Conservation (phyloP, 1,140 invertebrate genomes). For the Drosophila malerkotliana region DNA sequence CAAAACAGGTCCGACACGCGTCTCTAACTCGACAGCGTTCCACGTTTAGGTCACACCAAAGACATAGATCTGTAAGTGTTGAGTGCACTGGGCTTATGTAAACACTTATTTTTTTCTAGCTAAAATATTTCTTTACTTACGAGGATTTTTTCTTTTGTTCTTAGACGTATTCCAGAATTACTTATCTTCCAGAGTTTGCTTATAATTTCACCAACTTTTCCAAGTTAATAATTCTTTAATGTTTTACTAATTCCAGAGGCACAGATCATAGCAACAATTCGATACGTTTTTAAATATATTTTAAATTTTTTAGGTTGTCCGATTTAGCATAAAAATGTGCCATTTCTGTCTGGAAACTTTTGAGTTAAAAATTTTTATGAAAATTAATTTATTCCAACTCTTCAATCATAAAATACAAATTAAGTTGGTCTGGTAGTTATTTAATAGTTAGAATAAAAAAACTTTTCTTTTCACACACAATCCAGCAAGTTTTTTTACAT, state of each 20-base stretch:
- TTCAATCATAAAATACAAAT: background rate
- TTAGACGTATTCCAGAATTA: slow-evolving; percentile 22
- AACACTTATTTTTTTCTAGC: slow-evolving; percentile 61
- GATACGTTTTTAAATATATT: background rate
- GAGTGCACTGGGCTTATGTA: slow-evolving; percentile 75
- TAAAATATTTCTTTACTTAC: slow-evolving; percentile 42
- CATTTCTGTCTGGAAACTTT: background rate
- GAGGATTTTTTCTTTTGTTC: slow-evolving; percentile 34
- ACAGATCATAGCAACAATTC: background rate
- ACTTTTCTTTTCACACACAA: slow-evolving; percentile 4
- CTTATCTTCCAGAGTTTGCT: slow-evolving; percentile 2
- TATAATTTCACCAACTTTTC: slow-evolving; percentile 20
- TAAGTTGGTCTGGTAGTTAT: slow-evolving; percentile 1
- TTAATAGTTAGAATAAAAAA: slow-evolving; percentile 1
- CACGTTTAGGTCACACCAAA: slow-evolving; percentile 88
- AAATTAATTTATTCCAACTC: background rate
- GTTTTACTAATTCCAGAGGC: background rate
- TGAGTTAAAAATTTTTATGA: background rate
- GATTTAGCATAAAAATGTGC: background rate
- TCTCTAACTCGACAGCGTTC: slow-evolving; percentile 89
- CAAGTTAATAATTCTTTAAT: slow-evolving; percentile 1
- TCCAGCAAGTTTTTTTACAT: slow-evolving; percentile 1
- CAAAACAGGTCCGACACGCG: slow-evolving; percentile 88
- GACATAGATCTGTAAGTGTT: slow-evolving; percentile 90
- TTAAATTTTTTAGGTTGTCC: background rate